Conservation (phyloP, 1,140 invertebrate species). For the Drosophila nikananu region DNA sequence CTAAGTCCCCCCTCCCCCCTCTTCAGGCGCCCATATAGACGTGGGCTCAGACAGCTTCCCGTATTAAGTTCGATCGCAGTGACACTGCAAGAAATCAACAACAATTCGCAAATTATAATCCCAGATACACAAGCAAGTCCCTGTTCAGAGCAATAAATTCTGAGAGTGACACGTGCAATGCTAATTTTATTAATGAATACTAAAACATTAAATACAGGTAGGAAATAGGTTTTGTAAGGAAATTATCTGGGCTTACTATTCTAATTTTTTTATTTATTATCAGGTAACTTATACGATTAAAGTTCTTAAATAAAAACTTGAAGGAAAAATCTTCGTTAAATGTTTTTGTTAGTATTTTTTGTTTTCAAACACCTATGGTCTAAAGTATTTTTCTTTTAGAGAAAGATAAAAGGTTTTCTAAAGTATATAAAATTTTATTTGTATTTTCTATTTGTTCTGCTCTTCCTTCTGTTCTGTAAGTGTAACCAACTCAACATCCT, state of each 20-base stretch:
- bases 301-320: too few relatives aligned
- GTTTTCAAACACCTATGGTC: too few relatives aligned
- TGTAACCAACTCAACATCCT: constrained; percentile 19
- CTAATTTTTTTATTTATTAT: too few relatives aligned
- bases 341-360: too few relatives aligned
- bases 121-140: constrained; percentile 30
- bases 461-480: constrained; percentile 21
- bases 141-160: constrained; percentile 12
- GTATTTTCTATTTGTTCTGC: too few relatives aligned
- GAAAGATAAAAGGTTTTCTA: too few relatives aligned
- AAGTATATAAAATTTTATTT: too few relatives aligned
- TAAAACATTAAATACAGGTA: background rate
- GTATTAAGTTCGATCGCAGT: constrained; percentile 35
- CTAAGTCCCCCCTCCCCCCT: constrained; percentile 6
- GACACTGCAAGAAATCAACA: constrained; percentile 50
- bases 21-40: background rate
- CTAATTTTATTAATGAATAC: constrained; percentile 37
- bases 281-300: too few relatives aligned
- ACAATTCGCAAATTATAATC: constrained; percentile 31
- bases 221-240: background rate
- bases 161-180: constrained; percentile 27
- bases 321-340: too few relatives aligned
- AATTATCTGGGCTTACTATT: too few relatives aligned
- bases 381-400: too few relatives aligned
- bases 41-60: constrained; percentile 26